A percentile compares a stretch with the other conserved stretches of the same genome.
phyloP scores from a whole-genome alignment of 2,888 invertebrate genomes.

The Rhamphomyia laevipes region DNA sequence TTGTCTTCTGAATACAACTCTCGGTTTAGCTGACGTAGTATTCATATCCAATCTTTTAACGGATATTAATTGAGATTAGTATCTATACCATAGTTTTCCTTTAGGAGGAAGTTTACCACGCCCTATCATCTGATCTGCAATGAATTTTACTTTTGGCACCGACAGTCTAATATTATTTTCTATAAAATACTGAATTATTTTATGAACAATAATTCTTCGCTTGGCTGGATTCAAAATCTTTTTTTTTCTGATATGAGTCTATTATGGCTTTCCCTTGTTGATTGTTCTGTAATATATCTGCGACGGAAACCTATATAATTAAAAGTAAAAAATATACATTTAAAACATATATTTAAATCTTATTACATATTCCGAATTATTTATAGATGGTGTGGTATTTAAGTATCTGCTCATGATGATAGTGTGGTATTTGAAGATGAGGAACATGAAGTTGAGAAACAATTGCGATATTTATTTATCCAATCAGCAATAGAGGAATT shows the following conservation, averaged over 20 bases:
- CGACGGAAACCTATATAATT: neutral
- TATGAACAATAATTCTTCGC: neutral
- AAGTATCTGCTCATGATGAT: too few relatives aligned
- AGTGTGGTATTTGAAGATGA: neutral
- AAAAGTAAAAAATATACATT: neutral
- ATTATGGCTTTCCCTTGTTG: neutral
- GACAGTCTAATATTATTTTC: neutral
- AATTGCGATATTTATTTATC: neutral
- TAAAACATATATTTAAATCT: neutral
- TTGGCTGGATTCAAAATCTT: neutral
- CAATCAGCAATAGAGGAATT: neutral
- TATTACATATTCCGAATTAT: neutral
- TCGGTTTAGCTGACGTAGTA: neutral
- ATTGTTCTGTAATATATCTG: neutral
- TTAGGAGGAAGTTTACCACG: neutral
- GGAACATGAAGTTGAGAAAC: neutral
- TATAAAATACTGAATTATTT: neutral
- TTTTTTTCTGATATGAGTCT: neutral
- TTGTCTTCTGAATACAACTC: neutral
- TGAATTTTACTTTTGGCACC: neutral
- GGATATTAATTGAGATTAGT: neutral
- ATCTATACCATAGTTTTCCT: neutral
- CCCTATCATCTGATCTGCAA: neutral
- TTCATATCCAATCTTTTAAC: neutral
- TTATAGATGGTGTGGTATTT: neutral